phyloP scores from a whole-genome alignment of 1,140 invertebrate genomes.

The Anastrepha obliqua region DNA sequence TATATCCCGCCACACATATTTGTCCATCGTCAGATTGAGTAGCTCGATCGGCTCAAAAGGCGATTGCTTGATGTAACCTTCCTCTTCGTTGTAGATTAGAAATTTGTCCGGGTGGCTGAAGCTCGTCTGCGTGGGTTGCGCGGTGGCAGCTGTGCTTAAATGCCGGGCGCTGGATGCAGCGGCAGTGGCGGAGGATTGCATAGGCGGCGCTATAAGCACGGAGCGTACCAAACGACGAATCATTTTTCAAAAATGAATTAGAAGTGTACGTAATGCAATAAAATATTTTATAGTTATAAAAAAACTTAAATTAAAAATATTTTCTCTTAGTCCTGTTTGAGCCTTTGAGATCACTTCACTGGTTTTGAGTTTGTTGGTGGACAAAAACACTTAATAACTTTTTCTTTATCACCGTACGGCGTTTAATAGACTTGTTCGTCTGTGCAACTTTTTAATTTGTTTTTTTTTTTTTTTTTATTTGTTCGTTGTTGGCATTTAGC shows the following conservation, averaged over 20 bases:
- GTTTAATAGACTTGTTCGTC: neutral
- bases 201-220: neutral
- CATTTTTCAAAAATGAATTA: neutral
- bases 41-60: slow-evolving; percentile 75
- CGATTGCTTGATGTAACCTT: slow-evolving; percentile 72
- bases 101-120: slow-evolving; percentile 67
- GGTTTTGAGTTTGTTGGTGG: neutral
- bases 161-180: neutral
- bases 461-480: neutral
- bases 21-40: slow-evolving; percentile 77
- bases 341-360: neutral
- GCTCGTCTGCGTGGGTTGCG: slow-evolving; percentile 60
- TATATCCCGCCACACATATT: slow-evolving; percentile 80
- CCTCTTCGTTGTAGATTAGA: slow-evolving; percentile 65
- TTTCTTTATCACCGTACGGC: neutral
- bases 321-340: neutral
- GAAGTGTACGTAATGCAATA: too few relatives aligned
- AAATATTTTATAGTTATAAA: too few relatives aligned
- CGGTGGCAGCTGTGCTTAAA: slow-evolving; percentile 62
- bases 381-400: neutral
- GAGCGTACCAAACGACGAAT: slow-evolving; percentile 34
- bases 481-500: neutral
- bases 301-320: too few relatives aligned
- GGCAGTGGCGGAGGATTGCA: neutral
- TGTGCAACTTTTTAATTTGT: neutral